Conservation (phyloP, 2,888 invertebrate genomes). For the Sipunculus nudus region DNA sequence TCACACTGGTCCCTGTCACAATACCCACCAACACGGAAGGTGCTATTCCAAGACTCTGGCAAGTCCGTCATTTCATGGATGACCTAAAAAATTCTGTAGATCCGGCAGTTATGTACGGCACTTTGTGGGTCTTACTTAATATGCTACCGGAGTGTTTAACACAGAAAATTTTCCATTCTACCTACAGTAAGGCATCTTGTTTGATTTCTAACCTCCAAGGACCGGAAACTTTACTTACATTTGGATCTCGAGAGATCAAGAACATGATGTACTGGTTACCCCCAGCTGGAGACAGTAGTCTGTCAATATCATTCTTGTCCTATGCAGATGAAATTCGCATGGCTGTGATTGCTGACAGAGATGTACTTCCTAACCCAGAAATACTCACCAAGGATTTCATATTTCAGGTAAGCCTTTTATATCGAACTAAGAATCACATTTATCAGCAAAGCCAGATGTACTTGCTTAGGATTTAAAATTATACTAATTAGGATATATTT, state of each 20-base stretch:
- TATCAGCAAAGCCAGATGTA: too few species aligned
- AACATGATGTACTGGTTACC: constrained; percentile 68
- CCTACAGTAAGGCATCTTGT: constrained; percentile 53
- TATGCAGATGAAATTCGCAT: constrained; percentile 70
- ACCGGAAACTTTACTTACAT: constrained; percentile 66
- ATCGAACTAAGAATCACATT: too few species aligned
- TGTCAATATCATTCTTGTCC: constrained; percentile 70
- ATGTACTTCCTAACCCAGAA: constrained; percentile 64
- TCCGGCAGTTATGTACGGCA: constrained; percentile 69
- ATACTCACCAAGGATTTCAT: constrained; percentile 63
- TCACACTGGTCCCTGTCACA: constrained; percentile 53
- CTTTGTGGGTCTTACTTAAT: constrained; percentile 67
- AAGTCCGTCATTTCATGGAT: constrained; percentile 69
- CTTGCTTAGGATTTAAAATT: too few species aligned
- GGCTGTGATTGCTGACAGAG: constrained; percentile 68
- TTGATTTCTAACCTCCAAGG: constrained; percentile 69
- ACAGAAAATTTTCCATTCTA: constrained; percentile 53
- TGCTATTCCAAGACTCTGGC: constrained; percentile 72
- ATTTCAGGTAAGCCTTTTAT: constrained; percentile 53
- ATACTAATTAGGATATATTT: too few species aligned
- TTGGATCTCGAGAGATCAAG: constrained; percentile 64
- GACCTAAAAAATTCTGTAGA: constrained; percentile 69
- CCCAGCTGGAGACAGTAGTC: constrained; percentile 67
- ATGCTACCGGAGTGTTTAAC: constrained; percentile 61
- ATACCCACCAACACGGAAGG: constrained; percentile 71